phyloP scores from a whole-genome alignment of 1,140 invertebrate species.

The Grapholita molesta region DNA sequence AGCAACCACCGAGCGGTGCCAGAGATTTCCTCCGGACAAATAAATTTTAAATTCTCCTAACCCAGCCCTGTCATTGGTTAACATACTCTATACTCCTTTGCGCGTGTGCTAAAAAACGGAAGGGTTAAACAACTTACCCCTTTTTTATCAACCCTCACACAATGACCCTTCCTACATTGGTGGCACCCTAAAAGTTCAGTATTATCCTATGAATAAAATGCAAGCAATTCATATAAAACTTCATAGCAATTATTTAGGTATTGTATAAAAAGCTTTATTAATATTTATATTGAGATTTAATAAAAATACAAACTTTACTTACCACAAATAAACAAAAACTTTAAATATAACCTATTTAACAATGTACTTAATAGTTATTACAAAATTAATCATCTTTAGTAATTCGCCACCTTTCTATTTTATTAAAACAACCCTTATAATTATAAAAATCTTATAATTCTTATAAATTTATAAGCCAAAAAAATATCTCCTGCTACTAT shows the following conservation, averaged over 20 bases:
- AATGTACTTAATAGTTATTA: not conserved
- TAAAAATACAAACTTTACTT: not conserved
- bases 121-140: conserved; percentile 70
- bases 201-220: not conserved
- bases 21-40: conserved; percentile 38
- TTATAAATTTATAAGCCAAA: too few relatives aligned
- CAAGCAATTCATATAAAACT: not conserved
- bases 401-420: not conserved
- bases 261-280: not conserved
- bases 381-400: not conserved
- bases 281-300: not conserved
- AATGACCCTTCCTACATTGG: conserved; percentile 48
- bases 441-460: too few relatives aligned
- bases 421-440: not conserved
- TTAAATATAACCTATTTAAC: not conserved
- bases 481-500: not conserved
- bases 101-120: conserved; percentile 74
- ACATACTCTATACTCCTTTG: conserved; percentile 59
- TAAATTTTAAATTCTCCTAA: conserved; percentile 59
- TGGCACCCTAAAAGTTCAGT: not conserved
- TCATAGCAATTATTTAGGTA: not conserved
- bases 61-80: conserved; percentile 60
- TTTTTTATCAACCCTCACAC: conserved; percentile 51
- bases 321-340: not conserved
- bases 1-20: conserved; percentile 34